Base-by-base conservation (phyloP, 2,797 vertebrate species). In the Lindbergichthys nudifrons region DNA sequence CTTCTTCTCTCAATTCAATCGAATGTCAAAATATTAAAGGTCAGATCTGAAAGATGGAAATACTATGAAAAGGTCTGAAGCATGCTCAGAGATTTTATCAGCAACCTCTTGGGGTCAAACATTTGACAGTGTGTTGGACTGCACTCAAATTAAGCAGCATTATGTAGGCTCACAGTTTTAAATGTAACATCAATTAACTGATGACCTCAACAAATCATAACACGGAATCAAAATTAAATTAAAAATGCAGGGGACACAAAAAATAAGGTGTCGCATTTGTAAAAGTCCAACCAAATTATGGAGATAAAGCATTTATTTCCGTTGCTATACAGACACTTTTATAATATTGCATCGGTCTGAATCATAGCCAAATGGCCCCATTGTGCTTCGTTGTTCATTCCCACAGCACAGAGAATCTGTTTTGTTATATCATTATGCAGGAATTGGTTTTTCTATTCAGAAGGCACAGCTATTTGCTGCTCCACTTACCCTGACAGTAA, bases 401-500 rank as follows among this genome's bases (percentile, higher is more conserved):
- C 68, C 75, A 66, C 63, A 77, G 79, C 62, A 39, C 14, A 51
- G 77, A 84, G 81, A 92, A 84, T 90, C 80, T 88, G 88, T 89
- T 94, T 93, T 88, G 85, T 92, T 89, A 80, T 87, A 87, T 93
- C 88, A 92, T 94, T 91, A 94, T 91, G 77, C 87, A 89, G 87
- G 82, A 73, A 90, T 89, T 89, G 87, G 81, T 92, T 93, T 26
- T 92, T 90, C 89, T 89, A 90, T 93, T 93, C 87, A 89, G 88
- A 87, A 87, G 81, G 79, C 89, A 90, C 84, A 82, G 90, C 92
- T 91, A 93, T 94, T 93, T 94, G 90, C 90, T 93, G 92, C 90
- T 93, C 90, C 88, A 89, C 92, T 94, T 92, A 90, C 91, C 90
- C 88, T 85, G 92, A 94, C 92, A 90, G 90, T 86, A 93, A 93